Percentiles rank a stretch among this genome's conserved stretches.
These are phyloP conservation scores for Cecropterus lyciades DNA, from an alignment of 1,140 invertebrate species.

Conservation along the genomic window DNA sequence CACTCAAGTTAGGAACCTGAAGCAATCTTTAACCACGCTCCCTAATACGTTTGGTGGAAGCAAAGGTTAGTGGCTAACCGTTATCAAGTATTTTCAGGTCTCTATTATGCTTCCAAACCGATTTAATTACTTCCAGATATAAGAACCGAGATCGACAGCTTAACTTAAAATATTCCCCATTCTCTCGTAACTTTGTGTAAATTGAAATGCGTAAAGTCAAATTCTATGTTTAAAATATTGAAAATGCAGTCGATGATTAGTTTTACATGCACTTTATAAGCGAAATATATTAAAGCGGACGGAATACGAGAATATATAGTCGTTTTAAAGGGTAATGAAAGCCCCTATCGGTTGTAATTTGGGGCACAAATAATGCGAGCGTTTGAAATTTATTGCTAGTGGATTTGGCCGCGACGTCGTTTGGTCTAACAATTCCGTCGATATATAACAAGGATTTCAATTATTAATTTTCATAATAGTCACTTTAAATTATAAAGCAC, in stretches of 20 bases:
- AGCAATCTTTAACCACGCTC: too few species aligned
- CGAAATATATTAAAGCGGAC: slow-evolving; percentile 15
- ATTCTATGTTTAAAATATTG: slow-evolving; percentile 3
- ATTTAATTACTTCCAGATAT: too few species aligned
- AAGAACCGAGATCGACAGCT: too few species aligned
- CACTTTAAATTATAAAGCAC: too few species aligned
- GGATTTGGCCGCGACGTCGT: slow-evolving; percentile 15
- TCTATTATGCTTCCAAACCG: too few species aligned
- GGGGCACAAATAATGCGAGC: slow-evolving; percentile 29
- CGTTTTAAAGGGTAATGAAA: slow-evolving; percentile 32
- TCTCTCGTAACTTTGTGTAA: too few species aligned
- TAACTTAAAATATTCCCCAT: too few species aligned
- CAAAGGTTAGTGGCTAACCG: too few species aligned
- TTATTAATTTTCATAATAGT: neutral
- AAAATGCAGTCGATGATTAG: neutral
- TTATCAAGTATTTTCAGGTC: too few species aligned
- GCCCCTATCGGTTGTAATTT: slow-evolving; percentile 25
- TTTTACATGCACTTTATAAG: slow-evolving; percentile 10
- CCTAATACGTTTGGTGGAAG: too few species aligned
- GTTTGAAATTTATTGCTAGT: slow-evolving; percentile 32
- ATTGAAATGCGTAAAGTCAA: neutral
- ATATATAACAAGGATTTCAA: slow-evolving; percentile 5
- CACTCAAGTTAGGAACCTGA: too few species aligned
- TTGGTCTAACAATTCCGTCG: slow-evolving; percentile 13
- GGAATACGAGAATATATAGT: slow-evolving; percentile 26